Evolutionary conservation across 2,888 invertebrate genomes (phyloP).

Genomic region (Tromatobia lineatoria): DNA sequence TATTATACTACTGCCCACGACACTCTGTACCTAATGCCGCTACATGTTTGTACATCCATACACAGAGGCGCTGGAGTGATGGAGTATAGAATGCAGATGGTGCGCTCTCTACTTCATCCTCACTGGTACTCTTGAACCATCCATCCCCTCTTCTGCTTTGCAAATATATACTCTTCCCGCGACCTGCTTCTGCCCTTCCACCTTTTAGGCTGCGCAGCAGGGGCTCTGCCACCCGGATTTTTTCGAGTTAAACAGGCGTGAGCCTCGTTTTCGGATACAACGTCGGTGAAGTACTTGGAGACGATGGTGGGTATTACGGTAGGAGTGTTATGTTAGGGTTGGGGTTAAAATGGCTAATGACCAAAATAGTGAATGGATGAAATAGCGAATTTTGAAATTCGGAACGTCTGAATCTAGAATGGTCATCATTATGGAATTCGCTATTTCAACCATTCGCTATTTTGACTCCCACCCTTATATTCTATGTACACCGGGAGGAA

Average conservation of each 20-base stretch:
- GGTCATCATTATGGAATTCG: too few relatives aligned
- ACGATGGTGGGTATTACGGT: not conserved
- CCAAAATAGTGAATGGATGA: too few relatives aligned
- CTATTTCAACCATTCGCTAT: too few relatives aligned
- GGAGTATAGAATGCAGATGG: conserved; percentile 36
- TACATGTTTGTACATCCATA: not conserved
- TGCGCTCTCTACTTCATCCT: conserved; percentile 16
- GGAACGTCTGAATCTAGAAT: too few relatives aligned
- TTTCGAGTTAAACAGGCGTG: conserved; percentile 17
- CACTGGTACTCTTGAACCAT: conserved; percentile 29
- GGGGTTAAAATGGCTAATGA: too few relatives aligned
- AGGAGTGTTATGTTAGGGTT: not conserved
- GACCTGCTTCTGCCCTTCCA: conserved; percentile 42
- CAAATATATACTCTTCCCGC: conserved; percentile 42
- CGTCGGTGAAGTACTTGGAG: too few relatives aligned
- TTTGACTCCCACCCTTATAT: too few relatives aligned
- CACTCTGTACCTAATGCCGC: conserved; percentile 4
- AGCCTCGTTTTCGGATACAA: not conserved
- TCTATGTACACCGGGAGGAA: too few relatives aligned
- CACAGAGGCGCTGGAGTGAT: not conserved
- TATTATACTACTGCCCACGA: conserved; percentile 25
- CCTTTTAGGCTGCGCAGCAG: conserved; percentile 11
- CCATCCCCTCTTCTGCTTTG: conserved; percentile 6
- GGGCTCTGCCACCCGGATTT: conserved; percentile 24
- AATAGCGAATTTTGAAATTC: too few relatives aligned